These are phyloP conservation scores for Tetropium fuscum DNA, from an alignment of 2,888 invertebrate genomes.

Conservation along the genomic window DNA sequence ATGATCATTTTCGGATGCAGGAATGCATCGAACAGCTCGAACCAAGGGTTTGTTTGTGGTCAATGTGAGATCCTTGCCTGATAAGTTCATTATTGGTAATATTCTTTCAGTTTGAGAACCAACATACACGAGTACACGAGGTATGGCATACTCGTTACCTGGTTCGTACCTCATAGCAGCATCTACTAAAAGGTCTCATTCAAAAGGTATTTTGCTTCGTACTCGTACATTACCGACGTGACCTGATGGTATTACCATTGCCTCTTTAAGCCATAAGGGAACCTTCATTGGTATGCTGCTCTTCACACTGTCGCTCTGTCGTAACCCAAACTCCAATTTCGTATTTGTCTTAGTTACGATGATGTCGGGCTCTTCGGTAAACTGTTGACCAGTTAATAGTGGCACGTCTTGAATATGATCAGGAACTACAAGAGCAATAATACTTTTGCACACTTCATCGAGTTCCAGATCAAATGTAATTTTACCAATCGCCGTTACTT, in stretches of 20 bases:
- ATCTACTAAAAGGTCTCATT: constrained; percentile 14
- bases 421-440: constrained; percentile 26
- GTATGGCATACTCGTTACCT: constrained; percentile 16
- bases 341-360: constrained; percentile 15
- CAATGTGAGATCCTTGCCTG: background rate
- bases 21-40: background rate
- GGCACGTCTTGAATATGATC: constrained; percentile 27
- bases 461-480: background rate
- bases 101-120: background rate
- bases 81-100: constrained; percentile 21
- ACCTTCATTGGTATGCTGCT: background rate
- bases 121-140: constrained; percentile 5
- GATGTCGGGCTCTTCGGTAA: constrained; percentile 31
- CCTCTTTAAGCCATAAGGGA: constrained; percentile 9
- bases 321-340: background rate
- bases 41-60: constrained; percentile 7
- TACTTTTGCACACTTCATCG: constrained; percentile 22
- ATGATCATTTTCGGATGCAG: background rate
- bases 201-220: constrained; percentile 5
- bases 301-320: too few relatives aligned
- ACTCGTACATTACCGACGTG: constrained; percentile 11
- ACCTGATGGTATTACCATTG: constrained; percentile 1
- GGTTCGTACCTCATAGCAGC: constrained; percentile 14
- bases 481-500: constrained; percentile 11
- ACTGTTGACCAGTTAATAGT: constrained; percentile 31